A percentile compares a stretch with the other conserved stretches of the same genome.
Conservation (phyloP, 1,140 invertebrate genomes). For the Wiebesia pumilae region DNA sequence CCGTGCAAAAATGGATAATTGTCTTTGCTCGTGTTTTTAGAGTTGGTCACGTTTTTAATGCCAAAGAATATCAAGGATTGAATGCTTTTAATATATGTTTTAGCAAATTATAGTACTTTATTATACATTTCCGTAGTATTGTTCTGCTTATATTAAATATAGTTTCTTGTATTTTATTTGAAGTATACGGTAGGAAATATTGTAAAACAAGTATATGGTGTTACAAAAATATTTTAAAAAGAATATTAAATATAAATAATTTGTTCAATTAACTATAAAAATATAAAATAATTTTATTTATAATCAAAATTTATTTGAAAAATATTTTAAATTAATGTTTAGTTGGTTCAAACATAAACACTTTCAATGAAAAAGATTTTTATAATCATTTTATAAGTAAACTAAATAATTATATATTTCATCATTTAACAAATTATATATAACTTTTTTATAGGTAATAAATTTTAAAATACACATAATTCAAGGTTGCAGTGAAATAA, state of each 20-base stretch:
- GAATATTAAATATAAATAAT: constrained; percentile 18
- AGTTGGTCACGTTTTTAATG: constrained; percentile 57
- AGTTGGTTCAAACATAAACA: not conserved
- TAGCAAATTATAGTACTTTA: constrained; percentile 36
- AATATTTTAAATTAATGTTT: not conserved
- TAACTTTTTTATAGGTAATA: no score
- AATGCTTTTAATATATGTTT: constrained; percentile 50
- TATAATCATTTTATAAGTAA: not conserved
- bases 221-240: not conserved
- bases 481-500: no score
- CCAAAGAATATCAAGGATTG: constrained; percentile 23
- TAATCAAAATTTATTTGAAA: not conserved
- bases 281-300: not conserved
- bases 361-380: not conserved
- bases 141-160: not conserved
- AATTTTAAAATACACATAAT: no score
- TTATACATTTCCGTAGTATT: constrained; percentile 14
- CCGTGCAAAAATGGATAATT: constrained; percentile 74
- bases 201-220: not conserved
- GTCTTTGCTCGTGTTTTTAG: constrained; percentile 65
- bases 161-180: constrained; percentile 20
- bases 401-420: not conserved
- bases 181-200: not conserved
- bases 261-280: not conserved
- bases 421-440: not conserved